These are phyloP conservation scores for Netelia fuscicornis DNA, from an alignment of 2,888 invertebrate genomes.

Conservation along the genomic window DNA sequence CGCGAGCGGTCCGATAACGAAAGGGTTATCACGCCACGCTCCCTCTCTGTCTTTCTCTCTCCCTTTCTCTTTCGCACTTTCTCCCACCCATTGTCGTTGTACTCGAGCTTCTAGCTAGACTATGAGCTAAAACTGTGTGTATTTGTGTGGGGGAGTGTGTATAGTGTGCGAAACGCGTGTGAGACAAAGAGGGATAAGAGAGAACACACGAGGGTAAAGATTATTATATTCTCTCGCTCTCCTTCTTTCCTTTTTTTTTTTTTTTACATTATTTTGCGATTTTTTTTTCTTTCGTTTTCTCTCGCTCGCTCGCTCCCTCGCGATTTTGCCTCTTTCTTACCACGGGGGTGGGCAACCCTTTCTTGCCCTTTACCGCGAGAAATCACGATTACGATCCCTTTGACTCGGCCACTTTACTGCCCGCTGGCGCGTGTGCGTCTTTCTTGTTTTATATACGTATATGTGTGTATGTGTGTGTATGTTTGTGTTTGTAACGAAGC, in stretches of 20 bases:
- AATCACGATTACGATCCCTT: slow-evolving; percentile 80
- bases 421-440: slow-evolving; percentile 60
- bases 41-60: slow-evolving; percentile 57
- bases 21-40: slow-evolving; percentile 84
- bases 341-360: slow-evolving; percentile 52
- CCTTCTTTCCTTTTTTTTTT: slow-evolving; percentile 50
- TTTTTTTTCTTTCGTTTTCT: slow-evolving; percentile 73
- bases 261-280: no score
- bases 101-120: slow-evolving; percentile 51
- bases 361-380: slow-evolving; percentile 56
- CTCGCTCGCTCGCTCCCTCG: slow-evolving; percentile 32
- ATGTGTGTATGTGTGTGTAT: neutral
- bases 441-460: neutral
- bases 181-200: slow-evolving; percentile 32
- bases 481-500: slow-evolving; percentile 65
- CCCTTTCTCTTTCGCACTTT: slow-evolving; percentile 72
- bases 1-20: slow-evolving; percentile 80
- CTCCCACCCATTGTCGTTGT: slow-evolving; percentile 48
- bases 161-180: slow-evolving; percentile 4
- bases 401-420: slow-evolving; percentile 81
- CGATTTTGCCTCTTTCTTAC: slow-evolving; percentile 7
- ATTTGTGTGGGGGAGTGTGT: neutral
- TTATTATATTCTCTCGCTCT: slow-evolving; percentile 53
- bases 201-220: slow-evolving; percentile 37
- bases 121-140: slow-evolving; percentile 42